Base-by-base conservation (phyloP, 2,797 vertebrate genomes). In the Gila robusta region DNA sequence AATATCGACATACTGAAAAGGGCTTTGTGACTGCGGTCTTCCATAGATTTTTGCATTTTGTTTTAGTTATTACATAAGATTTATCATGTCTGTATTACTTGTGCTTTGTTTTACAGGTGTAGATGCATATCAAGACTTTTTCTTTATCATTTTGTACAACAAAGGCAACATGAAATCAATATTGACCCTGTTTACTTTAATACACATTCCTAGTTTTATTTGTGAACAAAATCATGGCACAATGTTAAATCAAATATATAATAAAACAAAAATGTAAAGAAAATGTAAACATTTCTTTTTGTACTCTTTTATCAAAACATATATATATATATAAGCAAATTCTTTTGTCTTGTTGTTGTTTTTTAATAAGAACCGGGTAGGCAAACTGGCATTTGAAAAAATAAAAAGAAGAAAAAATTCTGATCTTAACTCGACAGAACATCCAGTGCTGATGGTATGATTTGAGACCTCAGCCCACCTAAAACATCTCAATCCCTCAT, bases 401-500 rank as follows among this genome's bases (percentile, higher is more conserved):
- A 35, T 16, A 74, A 37, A 54, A 14, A 76, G 11, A 32, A 32
- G 1, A 78, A 78, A 69, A 66, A n/a, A 59, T 4, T 23, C 16
- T 0, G 59, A 78, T 84, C n/a, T 78, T 5, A 7, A 49, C 16
- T 28, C 41, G 66, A 66, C 70, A 1, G 84, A 81, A 81, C 84
- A 81, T 81, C 44, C 70, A 74, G 78, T 81, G 44, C 76, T 84
- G 76, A 85, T 70, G 83, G 64, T n/a, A 54, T n/a, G 79, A 79
- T 87, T 72, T 72, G 39, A 83, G 87, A 81, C 67, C 82, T 89
- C 73, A 80, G 80, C 87, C 86, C 81, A 88, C 85, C 88, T 85
- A 86, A 90, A 89, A 83, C 87, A 87, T 87, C 70, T 73, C 89
- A 90, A 88, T 89, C 88, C 87, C 84, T 90, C 86, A 86, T 91